Base-by-base conservation (phyloP, 2,888 invertebrate species). In the Acleris cristana region DNA sequence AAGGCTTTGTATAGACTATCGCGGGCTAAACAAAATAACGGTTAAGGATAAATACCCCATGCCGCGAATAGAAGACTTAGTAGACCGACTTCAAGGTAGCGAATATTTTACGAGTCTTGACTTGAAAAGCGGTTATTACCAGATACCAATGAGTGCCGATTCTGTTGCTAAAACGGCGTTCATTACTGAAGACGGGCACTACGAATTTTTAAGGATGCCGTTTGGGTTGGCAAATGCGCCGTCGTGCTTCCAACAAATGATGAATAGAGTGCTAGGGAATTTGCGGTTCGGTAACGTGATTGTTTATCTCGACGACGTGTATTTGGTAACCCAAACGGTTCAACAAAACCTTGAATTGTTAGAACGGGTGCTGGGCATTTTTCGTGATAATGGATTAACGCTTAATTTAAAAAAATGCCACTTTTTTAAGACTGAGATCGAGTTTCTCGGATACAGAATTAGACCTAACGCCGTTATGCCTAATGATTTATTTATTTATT, bases 181-280 rank as follows among this genome's bases (percentile, higher is more conserved):
- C 79, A 76, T 81, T 0, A 87, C 83, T 0, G 79, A 79, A 0
- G 79, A 82, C 52, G 85, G 84, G 0, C 79, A 84, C n/a, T 86
- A 73, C 51, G 82, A 87, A 68, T 84, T 79, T 68, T 70, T 80
- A 19, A 60, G 71, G n/a, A 54, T 74, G 0, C 72, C n/a, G n/a
- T n/a, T n/a, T n/a, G n/a, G n/a, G n/a, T n/a, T n/a, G n/a, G n/a
- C n/a, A n/a, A n/a, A n/a, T n/a, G n/a, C n/a, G n/a, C n/a, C n/a
- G n/a, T n/a, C n/a, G n/a, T n/a, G n/a, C n/a, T n/a, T n/a, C n/a
- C 73, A 69, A 67, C 51, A 64, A 54, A 53, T 69, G 49, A 69
- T 72, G 69, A 58, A 70, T 23, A 70, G 54, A 51, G 57, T 66
- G 1, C 10, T 70, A 5, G 72, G 70, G 21, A 69, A 69, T n/a